Conservation (phyloP, 1,140 invertebrate species). For the Drosophila carrolli region DNA sequence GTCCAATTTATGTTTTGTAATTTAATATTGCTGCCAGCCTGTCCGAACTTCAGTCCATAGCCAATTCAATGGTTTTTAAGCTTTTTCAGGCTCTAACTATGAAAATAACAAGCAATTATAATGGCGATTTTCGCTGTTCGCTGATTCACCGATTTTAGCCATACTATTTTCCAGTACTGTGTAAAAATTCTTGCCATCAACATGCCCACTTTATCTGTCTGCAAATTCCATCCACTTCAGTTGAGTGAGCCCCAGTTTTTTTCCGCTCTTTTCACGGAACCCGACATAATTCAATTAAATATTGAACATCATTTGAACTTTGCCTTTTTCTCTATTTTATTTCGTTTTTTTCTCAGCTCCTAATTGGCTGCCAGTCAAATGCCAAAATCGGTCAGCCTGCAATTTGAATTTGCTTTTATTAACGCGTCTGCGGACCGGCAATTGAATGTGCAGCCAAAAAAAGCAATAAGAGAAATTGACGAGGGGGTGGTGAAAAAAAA, state of each 20-base stretch:
- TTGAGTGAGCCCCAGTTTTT: slow-evolving; percentile 12
- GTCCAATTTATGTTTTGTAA: slow-evolving; percentile 23
- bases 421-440: slow-evolving; percentile 32
- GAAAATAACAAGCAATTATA: slow-evolving; percentile 39
- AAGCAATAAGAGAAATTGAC: slow-evolving; percentile 2
- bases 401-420: slow-evolving; percentile 56
- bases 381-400: slow-evolving; percentile 47
- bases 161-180: not conserved
- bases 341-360: slow-evolving; percentile 3
- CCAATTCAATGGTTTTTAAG: not conserved
- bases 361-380: slow-evolving; percentile 72
- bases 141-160: not conserved
- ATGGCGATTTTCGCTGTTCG: slow-evolving; percentile 9
- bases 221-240: slow-evolving; percentile 20
- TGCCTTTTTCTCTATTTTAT: slow-evolving; percentile 13
- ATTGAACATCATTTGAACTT: slow-evolving; percentile 48
- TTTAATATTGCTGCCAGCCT: not conserved
- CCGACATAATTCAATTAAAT: slow-evolving; percentile 54
- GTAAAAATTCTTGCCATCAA: slow-evolving; percentile 14
- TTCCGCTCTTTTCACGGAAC: not conserved
- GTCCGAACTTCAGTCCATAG: not conserved
- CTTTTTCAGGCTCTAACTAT: not conserved
- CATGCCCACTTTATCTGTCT: slow-evolving; percentile 30
- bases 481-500: not conserved
- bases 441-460: slow-evolving; percentile 44